Evolutionary conservation across 2,888 invertebrate species (phyloP), one percentile per base, ranked within the genome.

Genomic region (Autographa gamma): DNA sequence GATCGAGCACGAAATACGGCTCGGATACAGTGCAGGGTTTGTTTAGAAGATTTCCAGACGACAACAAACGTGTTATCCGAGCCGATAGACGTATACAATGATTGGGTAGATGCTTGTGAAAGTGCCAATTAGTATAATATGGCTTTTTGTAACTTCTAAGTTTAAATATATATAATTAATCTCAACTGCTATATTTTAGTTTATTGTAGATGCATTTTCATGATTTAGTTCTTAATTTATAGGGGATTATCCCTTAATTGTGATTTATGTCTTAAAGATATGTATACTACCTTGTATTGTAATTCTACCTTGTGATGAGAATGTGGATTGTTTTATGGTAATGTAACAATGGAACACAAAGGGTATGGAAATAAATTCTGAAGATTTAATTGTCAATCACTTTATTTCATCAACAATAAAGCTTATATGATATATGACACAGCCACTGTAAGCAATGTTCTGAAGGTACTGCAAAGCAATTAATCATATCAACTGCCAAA

Each of bases 21-120:
- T 1, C 96, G 98, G 91, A 99, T 99, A 95, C 98, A 98, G 63
- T 99, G 99, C 93, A 96, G 98, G 82, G 99, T 99, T 2, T 99
- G 99, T 89, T 93, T 98, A 88, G 99, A 99, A 96, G 99, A 99
- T 89, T 99, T 98, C 93, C 99, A 99, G 92, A 99, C 99, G 0
- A 97, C 97, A 41, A 99, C 99, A 80, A 99, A 99, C 94, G 98
- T 98, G 88, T 96, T 99, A 73, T 99, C 99, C 11, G 99, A 99
- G 92, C 98, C 99, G 8, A 97, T 99, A 82, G 99, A 99, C 96
- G 99, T 99, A 18, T 99, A 99, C 92, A 99, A 99, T 93, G 99
- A 99, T 92, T 99, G 99, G 99, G 99, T 99, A 74, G 99, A 99
- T 96, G 99, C 99, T 0, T 99, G 99, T 95, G 99, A 99, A 96